Evolutionary conservation across 2,888 invertebrate genomes (phyloP).

Genomic region (Noctua janthe): DNA sequence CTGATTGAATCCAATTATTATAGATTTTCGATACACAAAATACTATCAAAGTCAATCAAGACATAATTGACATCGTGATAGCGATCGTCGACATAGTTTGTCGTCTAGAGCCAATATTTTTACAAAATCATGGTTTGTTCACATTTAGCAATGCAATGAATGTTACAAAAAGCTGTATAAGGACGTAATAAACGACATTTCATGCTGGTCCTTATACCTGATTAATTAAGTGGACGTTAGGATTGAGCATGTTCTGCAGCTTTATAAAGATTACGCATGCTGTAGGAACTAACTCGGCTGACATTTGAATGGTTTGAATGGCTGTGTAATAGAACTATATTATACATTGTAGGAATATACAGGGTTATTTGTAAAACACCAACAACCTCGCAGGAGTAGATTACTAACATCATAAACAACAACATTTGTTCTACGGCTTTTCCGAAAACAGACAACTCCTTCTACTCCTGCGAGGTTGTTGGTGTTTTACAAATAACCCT

Average conservation of each 20-base stretch:
- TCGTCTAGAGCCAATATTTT: not conserved
- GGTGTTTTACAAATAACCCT: no score
- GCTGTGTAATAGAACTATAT: constrained; percentile 1
- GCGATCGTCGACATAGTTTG: not conserved
- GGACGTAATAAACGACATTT: constrained; percentile 42
- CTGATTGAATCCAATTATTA: constrained; percentile 21
- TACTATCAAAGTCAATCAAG: constrained; percentile 14
- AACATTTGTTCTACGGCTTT: no score
- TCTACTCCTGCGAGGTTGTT: no score
- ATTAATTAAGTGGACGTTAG: constrained; percentile 34
- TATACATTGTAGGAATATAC: not conserved
- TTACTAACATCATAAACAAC: no score
- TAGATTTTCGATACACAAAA: constrained; percentile 1
- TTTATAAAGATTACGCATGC: constrained; percentile 26
- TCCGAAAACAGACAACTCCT: no score
- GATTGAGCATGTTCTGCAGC: constrained; percentile 35
- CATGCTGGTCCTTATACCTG: constrained; percentile 34
- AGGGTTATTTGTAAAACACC: no score
- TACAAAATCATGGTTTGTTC: constrained; percentile 11
- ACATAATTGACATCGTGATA: constrained; percentile 17
- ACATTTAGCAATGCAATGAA: constrained; percentile 42
- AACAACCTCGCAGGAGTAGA: no score
- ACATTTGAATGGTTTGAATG: not conserved
- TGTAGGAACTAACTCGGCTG: constrained; percentile 6
- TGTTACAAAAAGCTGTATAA: constrained; percentile 38